Conservation (phyloP, 2,888 invertebrate species). For the Drosophila koepferae region DNA sequence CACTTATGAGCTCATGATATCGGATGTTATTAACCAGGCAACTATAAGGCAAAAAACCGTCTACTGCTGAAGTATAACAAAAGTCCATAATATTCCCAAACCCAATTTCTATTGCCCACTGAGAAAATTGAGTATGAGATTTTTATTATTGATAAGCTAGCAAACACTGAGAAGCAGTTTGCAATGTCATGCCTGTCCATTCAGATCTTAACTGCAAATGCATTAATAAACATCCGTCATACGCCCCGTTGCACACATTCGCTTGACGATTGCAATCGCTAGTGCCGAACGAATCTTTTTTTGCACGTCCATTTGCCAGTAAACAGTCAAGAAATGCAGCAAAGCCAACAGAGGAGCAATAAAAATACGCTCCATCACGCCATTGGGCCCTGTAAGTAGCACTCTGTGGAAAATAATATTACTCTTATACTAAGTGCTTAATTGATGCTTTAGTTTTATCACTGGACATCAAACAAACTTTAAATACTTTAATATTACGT, state of each 20-base stretch:
- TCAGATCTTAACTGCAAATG: slow-evolving; percentile 49
- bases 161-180: slow-evolving; percentile 15
- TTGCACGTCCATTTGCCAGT: slow-evolving; percentile 22
- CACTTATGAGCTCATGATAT: slow-evolving; percentile 89
- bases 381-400: slow-evolving; percentile 84
- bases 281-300: not conserved
- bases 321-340: slow-evolving; percentile 56
- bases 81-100: no score
- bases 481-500: not conserved
- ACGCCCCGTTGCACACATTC: slow-evolving; percentile 31
- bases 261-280: slow-evolving; percentile 32
- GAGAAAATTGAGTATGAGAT: slow-evolving; percentile 57
- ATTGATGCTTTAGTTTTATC: not conserved
- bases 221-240: slow-evolving; percentile 39
- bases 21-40: slow-evolving; percentile 85
- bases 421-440: slow-evolving; percentile 1
- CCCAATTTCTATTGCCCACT: no score
- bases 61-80: slow-evolving; percentile 58
- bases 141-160: slow-evolving; percentile 14
- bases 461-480: not conserved
- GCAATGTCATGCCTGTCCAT: slow-evolving; percentile 50
- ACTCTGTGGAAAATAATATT: not conserved
- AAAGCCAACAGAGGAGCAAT: slow-evolving; percentile 21
- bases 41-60: slow-evolving; percentile 71
- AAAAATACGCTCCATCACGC: slow-evolving; percentile 86